Percentiles rank a stretch among this genome's conserved stretches.
phyloP scores from a whole-genome alignment of 2,888 invertebrate genomes.

The Laspeyria flexula region DNA sequence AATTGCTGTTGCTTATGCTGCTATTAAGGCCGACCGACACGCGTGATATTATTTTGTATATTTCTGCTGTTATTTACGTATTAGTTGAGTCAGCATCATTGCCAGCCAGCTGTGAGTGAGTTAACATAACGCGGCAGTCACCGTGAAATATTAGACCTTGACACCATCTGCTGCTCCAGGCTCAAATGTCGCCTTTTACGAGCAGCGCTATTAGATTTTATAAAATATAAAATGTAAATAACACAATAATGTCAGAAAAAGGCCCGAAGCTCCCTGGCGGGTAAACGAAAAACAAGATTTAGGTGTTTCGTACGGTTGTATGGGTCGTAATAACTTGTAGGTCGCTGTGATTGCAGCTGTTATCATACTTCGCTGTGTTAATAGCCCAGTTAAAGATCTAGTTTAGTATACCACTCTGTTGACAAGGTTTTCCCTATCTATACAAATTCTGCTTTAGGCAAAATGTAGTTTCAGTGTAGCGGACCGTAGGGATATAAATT shows the following conservation, averaged over 20 bases:
- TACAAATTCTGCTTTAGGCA: too few species aligned
- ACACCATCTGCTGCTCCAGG: conserved; percentile 40
- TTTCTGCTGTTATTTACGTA: conserved; percentile 4
- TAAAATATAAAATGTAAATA: conserved; percentile 43
- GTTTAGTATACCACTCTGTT: not conserved
- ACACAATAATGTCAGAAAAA: conserved; percentile 20
- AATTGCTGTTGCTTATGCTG: not conserved
- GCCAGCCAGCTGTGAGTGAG: conserved; percentile 24
- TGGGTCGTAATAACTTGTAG: conserved; percentile 22
- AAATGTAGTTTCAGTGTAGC: too few species aligned
- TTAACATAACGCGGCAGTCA: conserved; percentile 24
- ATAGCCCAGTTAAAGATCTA: conserved; percentile 5
- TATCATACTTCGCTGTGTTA: conserved; percentile 29
- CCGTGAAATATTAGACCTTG: conserved; percentile 44
- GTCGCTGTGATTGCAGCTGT: conserved; percentile 21
- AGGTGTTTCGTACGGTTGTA: conserved; percentile 15
- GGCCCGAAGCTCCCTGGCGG: not conserved
- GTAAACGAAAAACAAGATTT: conserved; percentile 22
- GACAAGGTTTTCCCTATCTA: too few species aligned
- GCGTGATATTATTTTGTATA: not conserved
- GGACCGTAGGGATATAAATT: too few species aligned
- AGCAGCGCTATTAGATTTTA: conserved; percentile 44
- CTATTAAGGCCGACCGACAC: not conserved
- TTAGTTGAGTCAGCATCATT: conserved; percentile 4
- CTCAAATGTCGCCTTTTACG: conserved; percentile 43